phyloP scores from a whole-genome alignment of 1,140 invertebrate species.

The Gonatopus flavifemur region DNA sequence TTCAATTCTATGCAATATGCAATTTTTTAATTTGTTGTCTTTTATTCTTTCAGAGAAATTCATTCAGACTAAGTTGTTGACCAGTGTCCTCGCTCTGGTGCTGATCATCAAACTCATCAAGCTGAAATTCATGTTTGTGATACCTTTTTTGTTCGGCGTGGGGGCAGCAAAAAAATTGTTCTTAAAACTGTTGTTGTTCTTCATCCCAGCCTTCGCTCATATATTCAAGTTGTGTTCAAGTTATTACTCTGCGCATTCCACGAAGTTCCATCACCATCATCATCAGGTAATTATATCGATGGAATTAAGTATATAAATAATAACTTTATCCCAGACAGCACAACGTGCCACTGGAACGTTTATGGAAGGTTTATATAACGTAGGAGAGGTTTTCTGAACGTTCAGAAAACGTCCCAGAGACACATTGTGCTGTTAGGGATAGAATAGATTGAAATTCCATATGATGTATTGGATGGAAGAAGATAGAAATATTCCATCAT shows the following conservation, averaged over 20 bases:
- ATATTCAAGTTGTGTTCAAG: slow-evolving; percentile 82
- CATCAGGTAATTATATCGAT: slow-evolving; percentile 56
- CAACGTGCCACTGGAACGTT: too few species aligned
- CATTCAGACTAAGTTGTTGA: slow-evolving; percentile 72
- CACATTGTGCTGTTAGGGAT: too few species aligned
- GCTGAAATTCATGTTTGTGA: slow-evolving; percentile 73
- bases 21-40: too few species aligned
- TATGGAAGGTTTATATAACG: too few species aligned
- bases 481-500: too few species aligned
- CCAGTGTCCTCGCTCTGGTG: slow-evolving; percentile 71
- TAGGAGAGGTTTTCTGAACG: too few species aligned
- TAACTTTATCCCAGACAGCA: too few species aligned
- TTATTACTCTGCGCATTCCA: slow-evolving; percentile 70
- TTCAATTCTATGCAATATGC: neutral
- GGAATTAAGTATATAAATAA: slow-evolving; percentile 1
- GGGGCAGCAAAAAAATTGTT: slow-evolving; percentile 80
- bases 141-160: slow-evolving; percentile 73
- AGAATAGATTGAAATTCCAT: too few species aligned
- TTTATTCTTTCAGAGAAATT: slow-evolving; percentile 74
- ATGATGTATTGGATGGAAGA: too few species aligned
- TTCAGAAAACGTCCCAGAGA: too few species aligned
- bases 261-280: slow-evolving; percentile 80
- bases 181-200: slow-evolving; percentile 75
- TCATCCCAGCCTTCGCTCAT: slow-evolving; percentile 78
- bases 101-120: slow-evolving; percentile 79